These are phyloP conservation scores for Drosophila parvula DNA, from an alignment of 1,140 invertebrate genomes.

Conservation along the genomic window DNA sequence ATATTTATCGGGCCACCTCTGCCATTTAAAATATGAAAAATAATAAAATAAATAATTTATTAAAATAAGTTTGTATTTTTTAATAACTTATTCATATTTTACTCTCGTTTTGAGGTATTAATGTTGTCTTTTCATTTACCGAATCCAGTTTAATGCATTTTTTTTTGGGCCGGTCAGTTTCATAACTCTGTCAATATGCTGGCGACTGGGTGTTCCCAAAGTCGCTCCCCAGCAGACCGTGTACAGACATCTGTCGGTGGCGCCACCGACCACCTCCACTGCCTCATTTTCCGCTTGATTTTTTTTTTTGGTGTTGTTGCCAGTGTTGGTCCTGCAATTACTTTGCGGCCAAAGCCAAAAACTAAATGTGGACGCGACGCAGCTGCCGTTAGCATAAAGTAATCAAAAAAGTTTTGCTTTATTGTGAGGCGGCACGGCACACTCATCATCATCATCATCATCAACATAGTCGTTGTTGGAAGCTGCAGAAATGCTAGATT, in stretches of 20 bases:
- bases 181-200: conserved; percentile 25
- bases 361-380: conserved; percentile 66
- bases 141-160: background rate
- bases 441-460: conserved; percentile 57
- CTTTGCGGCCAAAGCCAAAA: conserved; percentile 62
- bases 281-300: background rate
- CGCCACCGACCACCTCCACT: conserved; percentile 4
- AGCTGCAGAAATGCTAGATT: conserved; percentile 34
- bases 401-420: conserved; percentile 76
- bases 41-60: too few relatives aligned
- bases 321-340: conserved; percentile 55
- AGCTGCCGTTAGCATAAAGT: conserved; percentile 74
- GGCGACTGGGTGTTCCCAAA: conserved; percentile 16
- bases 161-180: conserved; percentile 13
- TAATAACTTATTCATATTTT: too few relatives aligned
- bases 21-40: too few relatives aligned
- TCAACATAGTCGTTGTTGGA: conserved; percentile 15
- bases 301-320: conserved; percentile 11
- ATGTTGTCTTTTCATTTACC: background rate
- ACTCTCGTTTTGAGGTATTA: too few relatives aligned
- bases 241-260: conserved; percentile 27
- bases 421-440: conserved; percentile 55
- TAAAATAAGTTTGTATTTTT: too few relatives aligned
- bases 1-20: too few relatives aligned
- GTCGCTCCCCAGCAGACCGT: conserved; percentile 14